phyloP scores from a whole-genome alignment of 2,113 vertebrate genomes.

The Chlorodrepanis virens region DNA sequence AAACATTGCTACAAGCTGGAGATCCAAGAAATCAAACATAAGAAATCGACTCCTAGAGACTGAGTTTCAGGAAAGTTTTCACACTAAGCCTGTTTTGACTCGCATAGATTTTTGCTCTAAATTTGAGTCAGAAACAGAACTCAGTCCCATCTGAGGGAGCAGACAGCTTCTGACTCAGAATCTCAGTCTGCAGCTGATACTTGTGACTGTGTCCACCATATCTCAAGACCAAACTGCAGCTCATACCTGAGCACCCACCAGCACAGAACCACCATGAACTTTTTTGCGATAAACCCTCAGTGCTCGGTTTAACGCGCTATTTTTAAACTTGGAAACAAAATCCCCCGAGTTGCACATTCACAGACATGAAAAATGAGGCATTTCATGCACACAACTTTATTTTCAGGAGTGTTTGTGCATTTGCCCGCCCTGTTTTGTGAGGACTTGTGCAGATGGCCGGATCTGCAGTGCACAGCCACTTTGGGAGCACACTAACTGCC shows the following conservation, averaged over 20 bases:
- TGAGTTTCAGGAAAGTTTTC: neutral
- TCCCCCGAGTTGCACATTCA: neutral
- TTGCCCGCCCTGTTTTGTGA: neutral
- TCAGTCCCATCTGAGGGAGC: neutral
- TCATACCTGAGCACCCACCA: neutral
- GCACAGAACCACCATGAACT: too few relatives aligned
- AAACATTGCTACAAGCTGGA: neutral
- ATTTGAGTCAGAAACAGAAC: neutral
- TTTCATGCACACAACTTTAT: accelerated
- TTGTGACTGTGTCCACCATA: neutral
- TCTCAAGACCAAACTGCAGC: neutral
- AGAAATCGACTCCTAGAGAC: neutral
- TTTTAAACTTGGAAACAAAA: neutral
- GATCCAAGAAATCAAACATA: neutral
- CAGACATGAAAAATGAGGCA: neutral
- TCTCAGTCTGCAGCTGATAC: neutral
- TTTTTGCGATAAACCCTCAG: neutral
- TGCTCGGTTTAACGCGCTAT: neutral
- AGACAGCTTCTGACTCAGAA: neutral
- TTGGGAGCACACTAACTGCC: neutral
- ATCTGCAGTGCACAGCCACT: neutral
- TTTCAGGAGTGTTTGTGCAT: neutral
- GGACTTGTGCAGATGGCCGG: neutral
- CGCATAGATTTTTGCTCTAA: neutral
- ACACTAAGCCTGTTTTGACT: neutral